These are phyloP conservation scores for Mystacides longicornis DNA, from an alignment of 2,888 invertebrate species.

Conservation along the genomic window DNA sequence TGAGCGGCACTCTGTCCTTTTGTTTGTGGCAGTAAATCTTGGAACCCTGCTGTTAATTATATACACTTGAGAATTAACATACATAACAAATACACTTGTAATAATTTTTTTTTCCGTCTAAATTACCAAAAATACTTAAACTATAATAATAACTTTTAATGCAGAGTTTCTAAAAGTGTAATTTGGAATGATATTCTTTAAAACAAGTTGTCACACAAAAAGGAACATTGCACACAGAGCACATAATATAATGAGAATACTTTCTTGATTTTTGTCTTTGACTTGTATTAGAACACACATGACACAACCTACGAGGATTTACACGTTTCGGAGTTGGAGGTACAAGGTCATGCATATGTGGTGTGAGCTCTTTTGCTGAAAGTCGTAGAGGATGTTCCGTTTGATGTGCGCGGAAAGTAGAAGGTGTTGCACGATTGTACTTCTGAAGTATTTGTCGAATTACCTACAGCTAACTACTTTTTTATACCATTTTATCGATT, in stretches of 20 bases:
- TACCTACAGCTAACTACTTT: constrained; percentile 4
- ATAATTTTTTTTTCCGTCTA: too few species aligned
- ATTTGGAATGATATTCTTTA: constrained; percentile 6
- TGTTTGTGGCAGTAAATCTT: too few species aligned
- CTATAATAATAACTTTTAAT: too few species aligned
- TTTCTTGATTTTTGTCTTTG: background rate
- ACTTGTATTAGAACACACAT: background rate
- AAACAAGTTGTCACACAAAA: constrained; percentile 6
- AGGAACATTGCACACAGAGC: background rate
- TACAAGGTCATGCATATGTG: too few species aligned
- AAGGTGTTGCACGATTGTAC: background rate
- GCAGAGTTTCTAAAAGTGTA: too few species aligned
- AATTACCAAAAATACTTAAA: too few species aligned
- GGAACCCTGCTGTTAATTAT: too few species aligned
- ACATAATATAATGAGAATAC: background rate
- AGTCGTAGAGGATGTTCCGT: too few species aligned
- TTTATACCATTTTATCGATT: constrained; percentile 3
- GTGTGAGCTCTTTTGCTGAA: too few species aligned
- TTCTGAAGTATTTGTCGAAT: background rate
- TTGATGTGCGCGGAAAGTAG: background rate
- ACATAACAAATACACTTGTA: too few species aligned
- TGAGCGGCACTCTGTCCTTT: too few species aligned
- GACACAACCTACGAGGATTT: background rate
- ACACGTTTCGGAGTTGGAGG: background rate
- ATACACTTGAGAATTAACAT: too few species aligned